Conservation (phyloP, 2,797 vertebrate genomes). For the Percopsis omiscomaycus region DNA sequence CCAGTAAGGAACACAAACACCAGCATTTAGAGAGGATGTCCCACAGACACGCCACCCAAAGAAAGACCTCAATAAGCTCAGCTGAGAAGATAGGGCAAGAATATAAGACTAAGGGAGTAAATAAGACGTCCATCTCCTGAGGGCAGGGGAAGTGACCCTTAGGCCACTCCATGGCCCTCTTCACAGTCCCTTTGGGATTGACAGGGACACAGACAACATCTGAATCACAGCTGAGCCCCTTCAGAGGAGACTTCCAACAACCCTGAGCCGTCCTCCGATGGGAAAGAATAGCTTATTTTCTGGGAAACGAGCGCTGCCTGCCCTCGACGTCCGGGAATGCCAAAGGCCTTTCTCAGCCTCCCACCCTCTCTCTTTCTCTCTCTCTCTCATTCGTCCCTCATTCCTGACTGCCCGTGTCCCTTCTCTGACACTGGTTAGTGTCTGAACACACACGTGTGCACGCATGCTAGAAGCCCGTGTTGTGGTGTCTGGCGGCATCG, state of each 20-base stretch:
- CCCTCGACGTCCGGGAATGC: conserved; percentile 57
- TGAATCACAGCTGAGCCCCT: conserved; percentile 56
- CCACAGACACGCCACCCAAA: conserved; percentile 30
- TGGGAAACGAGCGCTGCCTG: conserved; percentile 61
- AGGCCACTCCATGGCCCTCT: conserved; percentile 52
- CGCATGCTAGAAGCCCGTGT: conserved; percentile 28
- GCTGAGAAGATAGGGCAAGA: conserved; percentile 44
- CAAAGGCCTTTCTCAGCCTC: conserved; percentile 67
- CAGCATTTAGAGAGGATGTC: conserved; percentile 53
- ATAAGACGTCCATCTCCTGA: conserved; percentile 53
- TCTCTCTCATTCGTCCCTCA: conserved; percentile 2
- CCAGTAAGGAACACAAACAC: conserved; percentile 39
- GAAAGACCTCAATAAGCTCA: conserved; percentile 34
- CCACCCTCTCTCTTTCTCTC: conserved; percentile 23
- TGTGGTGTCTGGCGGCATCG: conserved; percentile 54
- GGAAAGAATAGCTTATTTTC: conserved; percentile 65
- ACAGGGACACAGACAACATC: conserved; percentile 54
- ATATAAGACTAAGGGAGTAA: conserved; percentile 58
- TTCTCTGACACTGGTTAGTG: conserved; percentile 35
- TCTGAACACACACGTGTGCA: conserved; percentile 25
- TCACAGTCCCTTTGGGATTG: conserved; percentile 61
- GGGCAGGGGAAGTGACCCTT: conserved; percentile 56
- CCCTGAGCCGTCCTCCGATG: conserved; percentile 59
- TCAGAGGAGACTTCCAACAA: conserved; percentile 46
- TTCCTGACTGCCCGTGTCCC: conserved; percentile 41